Conservation (phyloP, 2,797 vertebrate genomes). For the Pipistrellus pygmaeus region DNA sequence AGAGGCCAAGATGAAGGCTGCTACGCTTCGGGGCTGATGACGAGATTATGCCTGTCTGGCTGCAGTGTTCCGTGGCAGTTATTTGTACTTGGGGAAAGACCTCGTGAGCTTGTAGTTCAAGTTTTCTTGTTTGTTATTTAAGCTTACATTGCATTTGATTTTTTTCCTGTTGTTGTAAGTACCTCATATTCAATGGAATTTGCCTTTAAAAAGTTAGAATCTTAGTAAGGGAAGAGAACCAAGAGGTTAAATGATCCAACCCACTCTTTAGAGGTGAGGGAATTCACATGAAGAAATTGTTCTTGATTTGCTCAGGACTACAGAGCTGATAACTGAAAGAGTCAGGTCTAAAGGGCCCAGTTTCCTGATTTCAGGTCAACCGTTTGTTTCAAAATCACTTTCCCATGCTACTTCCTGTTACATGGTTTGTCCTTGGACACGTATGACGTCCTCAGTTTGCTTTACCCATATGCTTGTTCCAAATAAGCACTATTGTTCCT, state of each 20-base stretch:
- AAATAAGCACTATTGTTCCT: background rate
- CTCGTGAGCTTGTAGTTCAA: background rate
- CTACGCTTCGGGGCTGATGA: background rate
- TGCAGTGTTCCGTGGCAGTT: background rate
- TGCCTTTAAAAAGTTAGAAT: slow-evolving; percentile 37
- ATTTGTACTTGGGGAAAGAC: background rate
- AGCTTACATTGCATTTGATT: background rate
- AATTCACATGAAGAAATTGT: background rate
- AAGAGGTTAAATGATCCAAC: background rate
- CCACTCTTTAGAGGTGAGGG: background rate
- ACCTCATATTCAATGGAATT: slow-evolving; percentile 11
- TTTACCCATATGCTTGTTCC: background rate
- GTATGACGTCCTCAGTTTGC: background rate
- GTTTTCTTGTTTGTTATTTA: slow-evolving; percentile 22
- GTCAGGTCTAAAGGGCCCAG: background rate
- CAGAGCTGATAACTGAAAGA: background rate
- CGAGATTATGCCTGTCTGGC: background rate
- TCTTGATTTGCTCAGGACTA: background rate
- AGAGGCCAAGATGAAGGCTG: slow-evolving; percentile 52
- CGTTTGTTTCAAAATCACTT: background rate
- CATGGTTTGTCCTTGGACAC: background rate
- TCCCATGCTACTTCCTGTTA: background rate
- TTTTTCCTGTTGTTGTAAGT: background rate
- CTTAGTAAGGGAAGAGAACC: background rate
- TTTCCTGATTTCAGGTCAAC: background rate